These are phyloP conservation scores for Trichonephila clavata DNA, from an alignment of 1,140 invertebrate genomes.

Conservation along the genomic window DNA sequence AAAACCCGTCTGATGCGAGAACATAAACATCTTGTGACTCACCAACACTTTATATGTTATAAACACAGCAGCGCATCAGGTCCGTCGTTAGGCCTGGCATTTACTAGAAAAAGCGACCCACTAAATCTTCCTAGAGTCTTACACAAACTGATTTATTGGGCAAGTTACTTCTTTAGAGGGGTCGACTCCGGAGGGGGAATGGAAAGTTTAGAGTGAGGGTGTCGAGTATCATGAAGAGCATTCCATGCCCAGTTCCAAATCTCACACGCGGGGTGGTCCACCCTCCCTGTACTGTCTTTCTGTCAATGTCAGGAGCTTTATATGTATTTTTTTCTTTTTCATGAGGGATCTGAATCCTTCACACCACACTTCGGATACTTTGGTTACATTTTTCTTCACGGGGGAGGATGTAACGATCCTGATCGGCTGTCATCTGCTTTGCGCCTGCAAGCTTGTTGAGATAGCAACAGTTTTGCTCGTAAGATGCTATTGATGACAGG, in stretches of 20 bases:
- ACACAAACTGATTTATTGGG: constrained; percentile 68
- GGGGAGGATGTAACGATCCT: constrained; percentile 35
- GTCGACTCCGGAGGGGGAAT: not conserved
- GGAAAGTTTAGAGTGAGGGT: constrained; percentile 53
- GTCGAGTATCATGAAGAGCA: constrained; percentile 62
- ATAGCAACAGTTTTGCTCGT: not conserved
- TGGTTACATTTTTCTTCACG: constrained; percentile 48
- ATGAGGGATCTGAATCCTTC: constrained; percentile 1
- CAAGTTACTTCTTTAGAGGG: not conserved
- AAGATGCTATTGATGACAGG: constrained; percentile 9
- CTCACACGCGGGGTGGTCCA: constrained; percentile 68
- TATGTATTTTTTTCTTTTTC: not conserved
- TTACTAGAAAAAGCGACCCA: constrained; percentile 20
- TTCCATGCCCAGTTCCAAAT: constrained; percentile 44
- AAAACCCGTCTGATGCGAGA: constrained; percentile 45
- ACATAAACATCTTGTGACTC: constrained; percentile 58
- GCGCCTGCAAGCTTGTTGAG: constrained; percentile 48
- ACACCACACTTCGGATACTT: constrained; percentile 27
- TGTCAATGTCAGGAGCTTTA: constrained; percentile 42
- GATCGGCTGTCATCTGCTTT: constrained; percentile 66
- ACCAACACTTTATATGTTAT: constrained; percentile 17
- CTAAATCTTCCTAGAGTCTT: constrained; percentile 48
- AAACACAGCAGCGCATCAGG: constrained; percentile 51
- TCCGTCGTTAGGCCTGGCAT: constrained; percentile 51
- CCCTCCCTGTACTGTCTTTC: constrained; percentile 16